phyloP scores from a whole-genome alignment of 1,140 invertebrate genomes.

The Cydia strobilella region DNA sequence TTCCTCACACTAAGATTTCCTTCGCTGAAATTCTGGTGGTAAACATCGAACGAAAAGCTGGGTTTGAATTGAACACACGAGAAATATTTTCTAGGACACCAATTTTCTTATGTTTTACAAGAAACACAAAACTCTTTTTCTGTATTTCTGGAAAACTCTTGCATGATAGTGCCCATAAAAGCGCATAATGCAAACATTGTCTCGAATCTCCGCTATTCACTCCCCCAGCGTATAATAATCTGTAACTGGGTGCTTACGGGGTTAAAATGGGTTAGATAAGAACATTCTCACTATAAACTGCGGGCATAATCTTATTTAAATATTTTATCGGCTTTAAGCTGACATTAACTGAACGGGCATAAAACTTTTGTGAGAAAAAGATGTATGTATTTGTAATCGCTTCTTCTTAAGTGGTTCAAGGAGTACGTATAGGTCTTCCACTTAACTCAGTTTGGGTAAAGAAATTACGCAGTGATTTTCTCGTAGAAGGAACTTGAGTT shows the following conservation, averaged over 20 bases:
- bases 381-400: background rate
- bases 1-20: too few species aligned
- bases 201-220: background rate
- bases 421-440: too few species aligned
- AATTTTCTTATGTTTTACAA: too few species aligned
- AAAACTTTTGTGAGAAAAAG: background rate
- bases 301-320: slow-evolving; percentile 25
- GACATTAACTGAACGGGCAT: background rate
- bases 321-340: slow-evolving; percentile 18
- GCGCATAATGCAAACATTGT: background rate
- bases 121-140: background rate
- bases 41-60: too few species aligned
- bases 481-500: too few species aligned
- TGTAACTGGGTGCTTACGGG: slow-evolving; percentile 24
- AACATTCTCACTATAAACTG: slow-evolving; percentile 21
- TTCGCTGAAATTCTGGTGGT: too few species aligned
- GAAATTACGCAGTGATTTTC: too few species aligned
- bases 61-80: too few species aligned
- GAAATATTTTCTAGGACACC: too few species aligned
- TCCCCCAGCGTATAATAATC: slow-evolving; percentile 12
- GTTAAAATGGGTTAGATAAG: slow-evolving; percentile 22
- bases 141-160: background rate
- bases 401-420: too few species aligned
- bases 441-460: too few species aligned
- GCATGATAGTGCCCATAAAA: background rate